A percentile compares a stretch with the other conserved stretches of the same genome.
phyloP scores from a whole-genome alignment of 2,113 vertebrate species.

The Boulengeromyrus knoepffleri region DNA sequence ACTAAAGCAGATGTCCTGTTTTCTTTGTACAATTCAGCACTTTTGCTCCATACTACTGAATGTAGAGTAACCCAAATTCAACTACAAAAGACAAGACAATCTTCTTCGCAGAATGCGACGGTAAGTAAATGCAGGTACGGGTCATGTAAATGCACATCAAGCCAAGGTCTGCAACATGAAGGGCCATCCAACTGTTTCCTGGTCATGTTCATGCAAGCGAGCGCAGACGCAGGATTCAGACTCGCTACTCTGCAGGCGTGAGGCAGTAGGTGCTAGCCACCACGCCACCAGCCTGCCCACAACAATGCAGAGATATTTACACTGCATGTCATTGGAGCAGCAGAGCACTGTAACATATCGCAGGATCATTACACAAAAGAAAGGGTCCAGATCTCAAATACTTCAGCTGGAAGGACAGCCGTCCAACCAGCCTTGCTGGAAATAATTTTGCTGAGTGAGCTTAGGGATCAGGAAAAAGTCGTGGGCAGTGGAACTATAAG shows the following conservation, averaged over 20 bases:
- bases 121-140: background rate
- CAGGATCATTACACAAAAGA: conserved; percentile 7
- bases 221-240: background rate
- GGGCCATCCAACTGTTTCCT: background rate
- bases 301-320: background rate
- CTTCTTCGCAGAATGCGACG: background rate
- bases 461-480: conserved; percentile 15
- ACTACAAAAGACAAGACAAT: background rate
- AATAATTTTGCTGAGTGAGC: conserved; percentile 29
- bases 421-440: background rate
- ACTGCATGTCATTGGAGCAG: background rate
- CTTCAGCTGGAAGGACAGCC: conserved; percentile 19
- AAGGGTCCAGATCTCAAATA: background rate
- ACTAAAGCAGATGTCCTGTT: conserved; percentile 52
- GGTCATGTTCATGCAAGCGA: background rate
- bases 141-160: background rate
- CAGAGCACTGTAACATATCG: background rate
- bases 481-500: conserved; percentile 26
- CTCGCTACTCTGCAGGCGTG: background rate
- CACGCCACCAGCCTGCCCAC: background rate
- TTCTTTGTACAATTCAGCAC: conserved; percentile 27
- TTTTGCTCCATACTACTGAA: conserved; percentile 12
- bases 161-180: background rate
- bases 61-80: background rate
- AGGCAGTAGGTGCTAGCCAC: background rate